These are phyloP conservation scores for Siderastrea siderea DNA, from an alignment of 92 coral and sea anemone species.

Conservation along the genomic window DNA sequence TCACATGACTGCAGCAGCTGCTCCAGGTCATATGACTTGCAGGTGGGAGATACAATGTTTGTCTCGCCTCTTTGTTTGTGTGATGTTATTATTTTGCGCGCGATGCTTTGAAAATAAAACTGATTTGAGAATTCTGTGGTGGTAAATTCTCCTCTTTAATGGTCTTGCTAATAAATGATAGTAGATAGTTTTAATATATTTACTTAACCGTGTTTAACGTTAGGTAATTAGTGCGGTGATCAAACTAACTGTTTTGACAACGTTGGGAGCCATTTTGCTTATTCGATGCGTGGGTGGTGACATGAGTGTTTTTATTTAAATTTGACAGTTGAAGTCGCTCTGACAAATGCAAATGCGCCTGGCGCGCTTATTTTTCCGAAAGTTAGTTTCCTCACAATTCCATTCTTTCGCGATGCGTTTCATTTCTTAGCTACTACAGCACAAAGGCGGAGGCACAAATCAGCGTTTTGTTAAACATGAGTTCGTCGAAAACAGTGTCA, in stretches of 20 bases:
- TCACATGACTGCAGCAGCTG: slow-evolving; percentile 47
- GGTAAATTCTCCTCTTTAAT: neutral
- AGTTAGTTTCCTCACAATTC: slow-evolving; percentile 18
- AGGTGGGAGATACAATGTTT: slow-evolving; percentile 20
- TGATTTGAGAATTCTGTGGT: too few relatives aligned
- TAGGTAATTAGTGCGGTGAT: slow-evolving; percentile 9
- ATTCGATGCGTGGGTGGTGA: slow-evolving; percentile 42
- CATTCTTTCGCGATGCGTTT: slow-evolving; percentile 33
- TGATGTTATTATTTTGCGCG: neutral
- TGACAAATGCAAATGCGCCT: slow-evolving; percentile 32
- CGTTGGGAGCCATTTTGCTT: slow-evolving; percentile 40
- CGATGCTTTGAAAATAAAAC: neutral
- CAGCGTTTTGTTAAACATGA: slow-evolving; percentile 21
- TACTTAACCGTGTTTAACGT: neutral
- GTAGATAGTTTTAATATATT: neutral
- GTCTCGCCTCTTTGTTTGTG: slow-evolving; percentile 11
- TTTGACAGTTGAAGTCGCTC: slow-evolving; percentile 36
- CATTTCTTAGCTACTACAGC: slow-evolving; percentile 28
- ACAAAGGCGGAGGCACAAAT: slow-evolving; percentile 1
- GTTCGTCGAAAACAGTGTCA: slow-evolving; percentile 15
- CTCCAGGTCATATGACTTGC: slow-evolving; percentile 25
- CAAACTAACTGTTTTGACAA: slow-evolving; percentile 8
- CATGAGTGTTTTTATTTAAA: slow-evolving; percentile 28
- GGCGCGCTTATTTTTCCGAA: slow-evolving; percentile 24
- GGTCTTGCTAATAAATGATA: neutral